phyloP scores from a whole-genome alignment of 2,888 invertebrate genomes.

The Mesoligia furuncula region DNA sequence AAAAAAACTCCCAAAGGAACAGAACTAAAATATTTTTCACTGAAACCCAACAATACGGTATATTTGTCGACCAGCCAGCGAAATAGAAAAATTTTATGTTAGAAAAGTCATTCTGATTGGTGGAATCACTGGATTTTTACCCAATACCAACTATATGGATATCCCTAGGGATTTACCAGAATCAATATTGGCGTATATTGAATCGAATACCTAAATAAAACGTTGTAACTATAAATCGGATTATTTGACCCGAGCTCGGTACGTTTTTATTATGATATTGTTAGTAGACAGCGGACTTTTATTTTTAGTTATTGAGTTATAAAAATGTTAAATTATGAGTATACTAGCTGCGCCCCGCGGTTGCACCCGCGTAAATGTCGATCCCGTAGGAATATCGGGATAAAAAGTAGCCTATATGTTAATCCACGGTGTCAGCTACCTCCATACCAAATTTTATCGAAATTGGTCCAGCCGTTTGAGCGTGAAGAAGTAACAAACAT shows the following conservation, averaged over 20 bases:
- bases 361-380: no score
- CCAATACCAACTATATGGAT: conserved; percentile 49
- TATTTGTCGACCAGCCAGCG: conserved; percentile 41
- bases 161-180: conserved; percentile 49
- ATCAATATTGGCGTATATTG: conserved; percentile 62
- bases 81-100: conserved; percentile 48
- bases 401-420: no score
- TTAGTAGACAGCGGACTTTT: conserved; percentile 3
- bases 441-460: no score
- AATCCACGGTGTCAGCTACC: no score
- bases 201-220: conserved; percentile 58
- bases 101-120: conserved; percentile 54
- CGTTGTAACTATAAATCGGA: conserved; percentile 46
- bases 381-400: no score
- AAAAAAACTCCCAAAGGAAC: conserved; percentile 23
- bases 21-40: conserved; percentile 37
- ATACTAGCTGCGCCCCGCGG: no score
- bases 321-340: neutral
- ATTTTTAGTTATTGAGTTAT: conserved; percentile 9
- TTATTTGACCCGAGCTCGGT: conserved; percentile 40
- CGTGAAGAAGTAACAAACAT: no score
- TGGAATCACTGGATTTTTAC: conserved; percentile 52
- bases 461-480: no score
- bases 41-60: conserved; percentile 36
- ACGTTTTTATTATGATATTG: conserved; percentile 20